These are phyloP conservation scores for Carcinoscorpius rotundicauda DNA, from an alignment of 1,140 invertebrate genomes.

Conservation along the genomic window DNA sequence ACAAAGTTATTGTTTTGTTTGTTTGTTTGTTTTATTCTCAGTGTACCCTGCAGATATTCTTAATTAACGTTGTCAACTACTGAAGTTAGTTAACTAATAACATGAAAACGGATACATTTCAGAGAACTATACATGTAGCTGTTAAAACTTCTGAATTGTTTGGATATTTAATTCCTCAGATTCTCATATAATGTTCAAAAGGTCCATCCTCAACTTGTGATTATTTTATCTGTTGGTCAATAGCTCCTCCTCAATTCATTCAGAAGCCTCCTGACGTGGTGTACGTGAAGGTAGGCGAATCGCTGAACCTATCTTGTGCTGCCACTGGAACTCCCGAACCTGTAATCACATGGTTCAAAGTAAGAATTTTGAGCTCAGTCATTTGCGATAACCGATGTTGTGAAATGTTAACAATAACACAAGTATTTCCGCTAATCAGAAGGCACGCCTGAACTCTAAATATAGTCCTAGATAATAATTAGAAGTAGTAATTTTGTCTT, in stretches of 20 bases:
- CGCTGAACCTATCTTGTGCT: slow-evolving; percentile 85
- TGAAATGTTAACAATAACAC: background rate
- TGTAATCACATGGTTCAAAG: slow-evolving; percentile 22
- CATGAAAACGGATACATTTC: too few relatives aligned
- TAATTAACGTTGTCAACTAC: too few relatives aligned
- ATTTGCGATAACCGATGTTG: background rate
- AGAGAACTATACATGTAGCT: too few relatives aligned
- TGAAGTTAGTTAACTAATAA: too few relatives aligned
- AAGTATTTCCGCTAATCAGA: background rate
- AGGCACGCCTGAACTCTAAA: background rate
- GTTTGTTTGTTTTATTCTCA: too few relatives aligned
- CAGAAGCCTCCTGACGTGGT: slow-evolving; percentile 82
- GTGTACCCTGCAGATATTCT: too few relatives aligned
- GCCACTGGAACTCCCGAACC: slow-evolving; percentile 57
- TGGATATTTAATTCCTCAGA: too few relatives aligned
- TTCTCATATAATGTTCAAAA: too few relatives aligned
- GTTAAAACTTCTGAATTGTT: too few relatives aligned
- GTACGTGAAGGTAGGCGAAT: slow-evolving; percentile 87
- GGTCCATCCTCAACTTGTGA: too few relatives aligned
- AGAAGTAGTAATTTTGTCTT: too few relatives aligned
- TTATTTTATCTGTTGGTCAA: slow-evolving; percentile 14
- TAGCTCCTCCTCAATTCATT: slow-evolving; percentile 73
- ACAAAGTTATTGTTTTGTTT: too few relatives aligned
- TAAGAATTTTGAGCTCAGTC: slow-evolving; percentile 5
- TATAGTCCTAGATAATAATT: background rate